Evolutionary conservation across 37 sponge, comb jelly and placozoan species (phyloP), one percentile per base, ranked within the genome.

Genomic region (Beroe forskalii): DNA sequence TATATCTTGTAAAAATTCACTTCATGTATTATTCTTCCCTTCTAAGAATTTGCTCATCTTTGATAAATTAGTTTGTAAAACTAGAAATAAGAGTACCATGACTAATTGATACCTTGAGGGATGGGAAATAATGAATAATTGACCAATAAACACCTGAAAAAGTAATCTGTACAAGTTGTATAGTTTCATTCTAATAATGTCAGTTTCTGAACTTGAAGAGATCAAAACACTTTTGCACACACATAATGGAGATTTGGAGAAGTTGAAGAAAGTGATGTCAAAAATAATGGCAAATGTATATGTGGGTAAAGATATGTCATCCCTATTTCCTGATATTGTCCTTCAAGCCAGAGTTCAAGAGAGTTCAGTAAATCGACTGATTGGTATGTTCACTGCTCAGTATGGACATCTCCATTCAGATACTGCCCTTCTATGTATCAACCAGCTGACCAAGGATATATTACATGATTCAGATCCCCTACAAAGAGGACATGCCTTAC

Each of bases 221-320:
- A 9, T 80, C 1, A 80, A 25, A 24, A 44, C 86, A 24, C 44
- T 80, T 17, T 30, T 80, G 44, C 44, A 37, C 28, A 38, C 55
- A 2, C 86, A 80, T 25, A 80, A 80, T 44, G 86, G 86, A 1
- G 86, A 80, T 38, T 3, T 80, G 22, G 86, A 80, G 86, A 80
- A 80, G 55, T 25, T 80, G 55, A 80, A 80, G 27, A 80, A 80
- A 37, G 86, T 80, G 25, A 80, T 80, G 86, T 80, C 86, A 25
- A 80, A 80, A 48, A 43, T 80, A 23, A 80, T 80, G 86, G 86
- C 86, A 3, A 80, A 80, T 80, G 86, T 80, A 2, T 80, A 80
- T 80, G 55, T 80, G 17, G 86, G 86, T 1, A 80, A 80, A 25
- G 86, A 80, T 30, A 80, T 80, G 86, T 80, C 86, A 25, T 27